Evolutionary conservation across 2,113 vertebrate species (phyloP), one percentile per base, ranked within the genome.

Genomic region (Neolamprologus caudopunctatus): DNA sequence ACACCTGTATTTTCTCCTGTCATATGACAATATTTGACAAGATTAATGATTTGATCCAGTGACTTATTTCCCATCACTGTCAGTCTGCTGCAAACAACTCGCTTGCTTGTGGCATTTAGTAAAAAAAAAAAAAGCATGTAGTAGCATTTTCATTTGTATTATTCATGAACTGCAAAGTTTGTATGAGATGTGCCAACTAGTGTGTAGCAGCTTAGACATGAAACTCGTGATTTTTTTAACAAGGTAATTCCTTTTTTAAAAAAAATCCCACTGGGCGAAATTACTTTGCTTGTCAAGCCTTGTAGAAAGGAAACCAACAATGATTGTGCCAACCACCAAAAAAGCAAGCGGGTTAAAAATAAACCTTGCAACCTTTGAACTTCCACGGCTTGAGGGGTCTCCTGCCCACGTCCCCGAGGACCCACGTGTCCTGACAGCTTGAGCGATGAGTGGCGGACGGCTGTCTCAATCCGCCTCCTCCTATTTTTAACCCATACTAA

Each of bases 401-500:
- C 91, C 87, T 91, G 84, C 75, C 84, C 84, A 3, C 9, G 21
- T 93, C 94, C 91, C 91, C 28, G 82, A 87, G 91, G 94, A 90
- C 78, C 91, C 91, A 94, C 90, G 92, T 50, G 90, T 94, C 93
- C 84, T 92, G 94, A 95, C 94, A 94, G 89, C 83, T 89, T 93
- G 91, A 95, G 88, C n/a, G 83, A 92, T 92, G 91, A 96, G 91
- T 75, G 92, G 93, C 87, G 80, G 93, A 89, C 63, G 89, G 80
- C 91, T 87, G 94, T 95, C 96, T 93, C 88, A 83, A 47, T 84
- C 84, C 7, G 42, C 89, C 95, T 91, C 91, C 94, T 93, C 85
- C 97, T 99, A 98, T 98, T 98, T 99, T 98, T 98, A 98, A 96
- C 95, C 94, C 96, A 96, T 96, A 95, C 97, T 97, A 97, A 98